Evolutionary conservation across 2,797 vertebrate genomes (phyloP).

Genomic region (Sebastiscus tertius): DNA sequence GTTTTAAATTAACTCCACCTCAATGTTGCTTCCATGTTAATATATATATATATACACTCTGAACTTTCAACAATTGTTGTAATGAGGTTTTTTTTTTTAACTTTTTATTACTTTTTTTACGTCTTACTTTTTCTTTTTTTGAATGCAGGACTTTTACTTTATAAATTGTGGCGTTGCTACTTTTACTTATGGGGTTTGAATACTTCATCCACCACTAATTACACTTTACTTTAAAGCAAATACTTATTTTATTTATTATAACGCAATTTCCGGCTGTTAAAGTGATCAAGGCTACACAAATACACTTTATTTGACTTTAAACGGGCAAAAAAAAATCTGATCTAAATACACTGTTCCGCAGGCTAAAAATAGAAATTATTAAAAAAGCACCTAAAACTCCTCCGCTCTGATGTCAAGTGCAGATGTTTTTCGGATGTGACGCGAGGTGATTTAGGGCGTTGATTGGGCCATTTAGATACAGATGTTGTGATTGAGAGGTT

Average conservation of each 20-base stretch:
- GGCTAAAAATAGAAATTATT: conserved; percentile 35
- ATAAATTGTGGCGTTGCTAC: background rate
- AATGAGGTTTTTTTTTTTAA: background rate
- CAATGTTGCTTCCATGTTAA: background rate
- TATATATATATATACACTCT: background rate
- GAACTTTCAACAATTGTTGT: background rate
- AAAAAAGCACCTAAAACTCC: conserved; percentile 47
- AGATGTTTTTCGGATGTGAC: conserved; percentile 41
- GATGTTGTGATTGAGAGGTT: conserved; percentile 76
- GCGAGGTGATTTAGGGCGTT: conserved; percentile 52
- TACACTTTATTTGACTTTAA: conserved; percentile 12
- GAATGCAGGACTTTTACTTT: background rate
- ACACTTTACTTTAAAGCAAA: conserved; percentile 1
- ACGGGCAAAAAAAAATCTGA: background rate
- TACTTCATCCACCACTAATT: conserved; percentile 4
- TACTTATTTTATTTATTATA: background rate
- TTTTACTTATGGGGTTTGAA: conserved; percentile 6
- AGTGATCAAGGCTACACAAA: background rate
- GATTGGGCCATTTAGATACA: conserved; percentile 72
- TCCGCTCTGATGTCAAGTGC: conserved; percentile 19
- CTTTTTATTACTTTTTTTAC: background rate
- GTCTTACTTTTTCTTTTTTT: background rate
- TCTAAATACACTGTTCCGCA: background rate
- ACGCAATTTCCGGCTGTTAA: background rate
- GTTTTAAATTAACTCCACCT: background rate